Base-by-base conservation (phyloP, 2,888 invertebrate species). In the Chymomyza caudatula region DNA sequence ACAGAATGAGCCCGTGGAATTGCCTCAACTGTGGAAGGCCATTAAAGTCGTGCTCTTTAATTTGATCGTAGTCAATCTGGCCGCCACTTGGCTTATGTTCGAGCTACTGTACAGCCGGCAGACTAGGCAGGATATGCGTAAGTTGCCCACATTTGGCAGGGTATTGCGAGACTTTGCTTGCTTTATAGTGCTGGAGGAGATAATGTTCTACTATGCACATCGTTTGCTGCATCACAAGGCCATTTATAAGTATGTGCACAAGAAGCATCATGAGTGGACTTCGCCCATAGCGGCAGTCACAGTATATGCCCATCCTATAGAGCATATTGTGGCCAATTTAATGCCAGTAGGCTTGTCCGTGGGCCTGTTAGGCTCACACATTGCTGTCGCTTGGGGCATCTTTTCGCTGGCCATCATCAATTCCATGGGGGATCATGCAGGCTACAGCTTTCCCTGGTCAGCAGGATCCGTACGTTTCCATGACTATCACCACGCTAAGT, bases 401-500 rank as follows among this genome's bases (percentile, higher is more conserved):
- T 93, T 94, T 79, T 92, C 92, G 4, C 84, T 96, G 65, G 96
- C 94, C 4, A 92, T 95, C 69, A 83, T 94, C 22, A 94, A 94
- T 11, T 95, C 96, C 2, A 92, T 96, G 69, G 94, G 94, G 85
- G 94, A 95, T 42, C 96, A 96, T 89, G 94, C 94, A 54, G 96
- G 96, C 6, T 96, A 96, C 86, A 95, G 96, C 89, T 91, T 96
- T 79, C 96, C 96, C 1, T 94, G 95, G 89, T 84, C 85, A 0
- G 93, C 95, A 78, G 94, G 94, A 0, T 95, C 95, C 4, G 95
- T 96, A 11, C 95, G 96, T 87, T 94, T 95, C 3, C 96, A 96
- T 86, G 96, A 96, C 90, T 96, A 94, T 88, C 96, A 96, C 89
- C 96, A 96, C 89, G 92, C 95, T 76, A 96, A 96, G 94, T 94